A percentile compares a stretch with the other conserved stretches of the same genome.
Conservation (phyloP, 2,888 invertebrate genomes). For the Deilephila elpenor region DNA sequence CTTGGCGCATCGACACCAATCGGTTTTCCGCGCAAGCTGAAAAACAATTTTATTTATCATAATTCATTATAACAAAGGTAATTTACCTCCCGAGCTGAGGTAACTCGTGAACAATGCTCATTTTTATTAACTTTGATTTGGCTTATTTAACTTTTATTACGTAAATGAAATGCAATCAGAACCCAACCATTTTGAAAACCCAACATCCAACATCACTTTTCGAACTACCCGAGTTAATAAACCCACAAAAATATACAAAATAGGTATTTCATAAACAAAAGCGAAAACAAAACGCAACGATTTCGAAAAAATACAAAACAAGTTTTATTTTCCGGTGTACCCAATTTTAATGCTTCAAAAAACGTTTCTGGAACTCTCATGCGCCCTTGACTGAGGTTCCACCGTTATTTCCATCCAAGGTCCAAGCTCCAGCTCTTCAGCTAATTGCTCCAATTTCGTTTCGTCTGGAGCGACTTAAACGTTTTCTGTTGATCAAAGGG, state of each 20-base stretch:
- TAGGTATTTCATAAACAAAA: background rate
- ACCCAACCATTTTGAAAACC: too few species aligned
- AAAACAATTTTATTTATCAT: conserved; percentile 58
- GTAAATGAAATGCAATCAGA: too few species aligned
- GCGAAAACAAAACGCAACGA: background rate
- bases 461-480: conserved; percentile 16
- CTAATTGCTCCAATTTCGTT: conserved; percentile 28
- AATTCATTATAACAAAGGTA: conserved; percentile 50
- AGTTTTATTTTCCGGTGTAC: background rate
- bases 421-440: conserved; percentile 20
- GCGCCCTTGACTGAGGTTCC: background rate
- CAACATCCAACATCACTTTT: too few species aligned
- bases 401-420: conserved; percentile 12
- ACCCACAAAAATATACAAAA: background rate
- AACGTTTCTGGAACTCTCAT: background rate
- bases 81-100: conserved; percentile 39
- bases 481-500: conserved; percentile 6
- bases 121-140: background rate
- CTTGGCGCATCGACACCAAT: conserved; percentile 30
- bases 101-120: background rate
- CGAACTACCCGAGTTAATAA: too few species aligned
- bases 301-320: too few species aligned
- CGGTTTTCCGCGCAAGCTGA: conserved; percentile 37
- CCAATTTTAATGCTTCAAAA: background rate
- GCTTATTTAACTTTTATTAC: too few species aligned